phyloP scores from a whole-genome alignment of 2,888 invertebrate species.

The Scaptomyza flava region DNA sequence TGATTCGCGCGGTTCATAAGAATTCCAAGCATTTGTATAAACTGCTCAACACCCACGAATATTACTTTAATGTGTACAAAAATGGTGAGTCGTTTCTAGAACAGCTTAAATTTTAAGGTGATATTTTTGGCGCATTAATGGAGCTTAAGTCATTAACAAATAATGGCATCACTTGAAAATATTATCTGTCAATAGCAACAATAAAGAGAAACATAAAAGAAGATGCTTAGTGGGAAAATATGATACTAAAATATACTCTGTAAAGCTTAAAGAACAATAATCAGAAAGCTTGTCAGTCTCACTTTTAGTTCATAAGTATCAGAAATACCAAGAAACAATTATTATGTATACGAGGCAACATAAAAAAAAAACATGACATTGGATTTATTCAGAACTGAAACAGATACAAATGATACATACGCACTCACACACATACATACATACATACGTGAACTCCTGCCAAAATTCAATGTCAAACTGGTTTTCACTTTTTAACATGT shows the following conservation, averaged over 20 bases:
- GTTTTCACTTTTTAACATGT: conserved; percentile 72
- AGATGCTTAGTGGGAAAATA: conserved; percentile 1
- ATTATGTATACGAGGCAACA: conserved; percentile 5
- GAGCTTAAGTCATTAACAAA: conserved; percentile 67
- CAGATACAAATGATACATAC: conserved; percentile 5
- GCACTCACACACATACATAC: conserved; percentile 6
- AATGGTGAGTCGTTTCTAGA: conserved; percentile 58
- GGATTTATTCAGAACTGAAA: conserved; percentile 40
- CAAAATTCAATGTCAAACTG: conserved; percentile 67
- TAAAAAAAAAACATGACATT: conserved; percentile 37
- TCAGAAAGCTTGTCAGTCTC: no score
- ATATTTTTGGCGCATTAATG: conserved; percentile 69
- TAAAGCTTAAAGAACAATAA: background rate
- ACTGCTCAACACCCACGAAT: conserved; percentile 46
- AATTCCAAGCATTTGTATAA: conserved; percentile 65
- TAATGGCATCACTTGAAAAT: conserved; percentile 61
- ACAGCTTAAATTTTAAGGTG: conserved; percentile 45
- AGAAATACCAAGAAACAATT: background rate
- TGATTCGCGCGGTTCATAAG: conserved; percentile 62
- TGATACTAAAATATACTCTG: conserved; percentile 7
- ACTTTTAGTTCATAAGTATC: background rate
- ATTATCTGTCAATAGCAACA: conserved; percentile 43
- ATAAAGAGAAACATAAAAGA: background rate
- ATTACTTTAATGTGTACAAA: conserved; percentile 48
- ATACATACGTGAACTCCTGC: conserved; percentile 37